Evolutionary conservation across 2,888 invertebrate genomes (phyloP), one percentile per base, ranked within the genome.

Genomic region (Drosophila demipolita): DNA sequence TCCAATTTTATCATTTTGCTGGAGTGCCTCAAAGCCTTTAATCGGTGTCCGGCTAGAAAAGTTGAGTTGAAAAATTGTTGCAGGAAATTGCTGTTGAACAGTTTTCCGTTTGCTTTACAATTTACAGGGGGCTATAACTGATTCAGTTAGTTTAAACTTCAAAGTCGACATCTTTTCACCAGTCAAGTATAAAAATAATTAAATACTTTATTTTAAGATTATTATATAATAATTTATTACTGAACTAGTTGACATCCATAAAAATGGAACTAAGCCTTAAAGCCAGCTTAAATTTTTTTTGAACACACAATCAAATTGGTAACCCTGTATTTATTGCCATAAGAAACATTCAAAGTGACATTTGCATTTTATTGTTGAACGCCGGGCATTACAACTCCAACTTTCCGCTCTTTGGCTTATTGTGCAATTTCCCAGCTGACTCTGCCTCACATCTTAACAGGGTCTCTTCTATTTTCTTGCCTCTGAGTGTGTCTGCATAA

Each of bases 331-430:
- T 29, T 62, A 57, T 75, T 72, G 64, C 71, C 53, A 61, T 67
- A 76, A 65, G 80, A 79, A 78, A 78, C 79, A 80, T 82, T 73
- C 73, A 79, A 78, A 79, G 82, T 75, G 84, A 80, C 86, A 85
- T 85, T 85, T 85, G 86, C 85, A 85, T 85, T 83, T 86, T 83
- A 86, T 86, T 85, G 85, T 83, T 78, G 78, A 75, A 75, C 66
- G 73, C 69, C 64, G 68, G 73, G 80, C 81, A 83, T 83, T 82
- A 80, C 82, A 82, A 80, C 64, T 69, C 59, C 80, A 80, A 80
- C 75, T 82, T 83, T 83, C 70, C 70, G 80, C 75, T 82, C 67
- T 79, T 80, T 80, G 82, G 82, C 81, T 82, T 81, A 81, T 82
- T 79, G 79, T 80, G 82, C 78, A 82, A 83, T 82, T 82, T 82